Percentiles rank a stretch among this genome's conserved stretches.
Conservation (phyloP, 1,140 invertebrate species). For the Helicoverpa zea region DNA sequence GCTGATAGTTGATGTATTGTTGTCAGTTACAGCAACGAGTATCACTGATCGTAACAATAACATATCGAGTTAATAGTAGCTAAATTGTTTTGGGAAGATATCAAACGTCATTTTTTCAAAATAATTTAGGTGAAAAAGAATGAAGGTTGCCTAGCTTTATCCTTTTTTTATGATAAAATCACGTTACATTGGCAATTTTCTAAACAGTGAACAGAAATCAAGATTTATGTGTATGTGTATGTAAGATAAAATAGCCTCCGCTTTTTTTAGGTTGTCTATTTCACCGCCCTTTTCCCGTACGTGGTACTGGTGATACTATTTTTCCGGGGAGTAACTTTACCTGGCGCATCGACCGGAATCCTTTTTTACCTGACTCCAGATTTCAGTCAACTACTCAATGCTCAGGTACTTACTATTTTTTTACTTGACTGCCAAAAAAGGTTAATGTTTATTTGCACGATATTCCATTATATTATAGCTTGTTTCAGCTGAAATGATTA, state of each 20-base stretch:
- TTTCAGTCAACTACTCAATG: slow-evolving; percentile 91
- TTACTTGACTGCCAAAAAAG: not conserved
- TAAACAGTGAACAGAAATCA: too few species aligned
- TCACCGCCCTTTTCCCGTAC: slow-evolving; percentile 95
- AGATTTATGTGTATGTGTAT: too few species aligned
- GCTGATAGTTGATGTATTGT: too few species aligned
- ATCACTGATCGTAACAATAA: too few species aligned
- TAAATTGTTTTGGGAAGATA: too few species aligned
- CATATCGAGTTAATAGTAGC: too few species aligned
- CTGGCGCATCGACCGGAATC: slow-evolving; percentile 93
- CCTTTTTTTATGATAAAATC: not conserved
- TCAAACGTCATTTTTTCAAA: too few species aligned
- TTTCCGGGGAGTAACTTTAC: slow-evolving; percentile 92
- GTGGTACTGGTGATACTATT: slow-evolving; percentile 94
- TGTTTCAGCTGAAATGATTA: too few species aligned
- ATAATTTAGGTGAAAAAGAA: too few species aligned
- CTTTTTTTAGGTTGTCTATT: slow-evolving; percentile 91
- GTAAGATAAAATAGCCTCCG: not conserved
- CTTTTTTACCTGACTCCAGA: slow-evolving; percentile 95
- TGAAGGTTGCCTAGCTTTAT: not conserved
- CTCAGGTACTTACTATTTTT: slow-evolving; percentile 88
- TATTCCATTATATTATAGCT: not conserved
- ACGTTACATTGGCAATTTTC: too few species aligned
- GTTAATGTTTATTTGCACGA: not conserved
- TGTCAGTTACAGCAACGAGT: too few species aligned